These are phyloP conservation scores for Frieseomelitta varia DNA, from an alignment of 1,140 invertebrate genomes.

Conservation along the genomic window DNA sequence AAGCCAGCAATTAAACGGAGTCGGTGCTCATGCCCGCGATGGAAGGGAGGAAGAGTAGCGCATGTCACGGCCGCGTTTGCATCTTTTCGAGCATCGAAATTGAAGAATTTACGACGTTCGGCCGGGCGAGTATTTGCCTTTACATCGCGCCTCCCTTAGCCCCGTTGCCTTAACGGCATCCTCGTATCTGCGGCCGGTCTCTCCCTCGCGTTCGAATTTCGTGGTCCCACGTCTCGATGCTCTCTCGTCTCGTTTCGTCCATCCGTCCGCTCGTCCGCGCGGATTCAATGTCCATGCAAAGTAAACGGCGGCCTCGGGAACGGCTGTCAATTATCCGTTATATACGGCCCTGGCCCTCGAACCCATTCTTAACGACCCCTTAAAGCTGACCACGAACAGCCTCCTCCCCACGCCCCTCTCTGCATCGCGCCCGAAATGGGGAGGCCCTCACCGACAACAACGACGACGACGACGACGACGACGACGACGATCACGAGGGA, in stretches of 20 bases:
- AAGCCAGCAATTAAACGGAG: conserved; percentile 52
- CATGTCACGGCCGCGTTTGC: conserved; percentile 47
- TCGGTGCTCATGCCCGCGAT: conserved; percentile 17
- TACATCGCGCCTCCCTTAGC: conserved; percentile 34
- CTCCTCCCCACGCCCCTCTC: conserved; percentile 5
- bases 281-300: conserved; percentile 81
- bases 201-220: conserved; percentile 59
- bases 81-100: conserved; percentile 56
- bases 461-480: conserved; percentile 36
- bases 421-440: conserved; percentile 47
- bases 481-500: conserved; percentile 6
- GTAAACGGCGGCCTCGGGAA: conserved; percentile 73
- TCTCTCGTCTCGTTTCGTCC: conserved; percentile 62
- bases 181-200: conserved; percentile 45
- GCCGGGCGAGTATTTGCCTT: conserved; percentile 43
- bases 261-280: conserved; percentile 61
- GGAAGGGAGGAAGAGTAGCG: neutral
- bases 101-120: conserved; percentile 69
- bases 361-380: conserved; percentile 76
- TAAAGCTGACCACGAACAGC: conserved; percentile 56
- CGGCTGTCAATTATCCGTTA: conserved; percentile 81
- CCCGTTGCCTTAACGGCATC: conserved; percentile 14
- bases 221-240: conserved; percentile 44
- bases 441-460: conserved; percentile 47
- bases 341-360: conserved; percentile 78